These are phyloP conservation scores for Pituophis catenifer DNA, from an alignment of 2,113 vertebrate species.

Conservation along the genomic window DNA sequence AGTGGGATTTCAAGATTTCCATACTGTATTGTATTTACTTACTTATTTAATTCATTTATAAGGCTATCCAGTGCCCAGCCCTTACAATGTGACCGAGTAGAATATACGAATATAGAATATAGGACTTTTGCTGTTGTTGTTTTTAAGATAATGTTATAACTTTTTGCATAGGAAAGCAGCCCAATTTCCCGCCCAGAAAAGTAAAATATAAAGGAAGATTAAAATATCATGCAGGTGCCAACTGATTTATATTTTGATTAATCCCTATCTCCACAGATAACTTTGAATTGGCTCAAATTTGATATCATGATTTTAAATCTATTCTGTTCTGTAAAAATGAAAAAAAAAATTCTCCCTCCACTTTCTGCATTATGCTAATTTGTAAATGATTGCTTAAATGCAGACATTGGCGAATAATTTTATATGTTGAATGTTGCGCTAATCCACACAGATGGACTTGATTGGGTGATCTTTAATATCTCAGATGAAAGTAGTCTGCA, in stretches of 20 bases:
- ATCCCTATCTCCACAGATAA: neutral
- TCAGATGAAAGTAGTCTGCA: conserved; percentile 11
- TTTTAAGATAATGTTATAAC: neutral
- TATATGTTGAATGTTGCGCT: neutral
- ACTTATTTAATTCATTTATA: neutral
- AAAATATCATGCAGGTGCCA: neutral
- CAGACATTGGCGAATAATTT: neutral
- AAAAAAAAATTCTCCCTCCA: too few relatives aligned
- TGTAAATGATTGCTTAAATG: conserved; percentile 18
- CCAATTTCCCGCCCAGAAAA: neutral
- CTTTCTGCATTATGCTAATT: neutral
- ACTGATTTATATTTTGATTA: neutral
- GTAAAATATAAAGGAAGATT: neutral
- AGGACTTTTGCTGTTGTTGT: neutral
- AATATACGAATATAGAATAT: neutral
- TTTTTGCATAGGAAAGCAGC: neutral
- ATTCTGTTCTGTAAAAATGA: neutral
- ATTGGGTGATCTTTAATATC: conserved; percentile 31
- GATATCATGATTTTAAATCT: neutral
- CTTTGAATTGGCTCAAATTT: neutral
- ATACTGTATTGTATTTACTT: neutral
- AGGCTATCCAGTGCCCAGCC: neutral
- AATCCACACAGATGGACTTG: conserved; percentile 3
- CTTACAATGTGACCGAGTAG: neutral
- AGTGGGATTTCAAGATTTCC: neutral